A percentile compares a stretch with the other conserved stretches of the same genome.
These are phyloP conservation scores for Cephus sareptanus DNA, from an alignment of 2,888 invertebrate species.

Conservation along the genomic window DNA sequence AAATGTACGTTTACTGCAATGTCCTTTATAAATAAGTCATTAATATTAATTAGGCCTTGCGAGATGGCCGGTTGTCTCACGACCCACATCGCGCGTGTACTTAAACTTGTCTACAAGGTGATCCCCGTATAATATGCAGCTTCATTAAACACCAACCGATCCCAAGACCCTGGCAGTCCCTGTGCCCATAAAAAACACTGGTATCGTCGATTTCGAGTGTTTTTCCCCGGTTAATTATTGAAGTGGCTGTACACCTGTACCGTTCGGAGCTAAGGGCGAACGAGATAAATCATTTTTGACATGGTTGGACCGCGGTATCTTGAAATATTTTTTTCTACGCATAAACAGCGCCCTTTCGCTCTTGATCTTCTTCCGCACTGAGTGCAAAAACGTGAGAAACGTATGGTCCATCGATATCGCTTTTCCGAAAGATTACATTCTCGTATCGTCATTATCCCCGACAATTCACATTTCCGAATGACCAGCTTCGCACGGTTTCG, in stretches of 20 bases:
- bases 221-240: background rate
- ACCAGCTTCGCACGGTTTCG: no score
- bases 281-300: background rate
- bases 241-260: background rate
- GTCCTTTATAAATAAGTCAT: conserved; percentile 28
- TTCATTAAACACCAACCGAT: conserved; percentile 16
- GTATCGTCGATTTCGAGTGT: background rate
- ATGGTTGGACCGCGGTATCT: background rate
- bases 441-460: no score
- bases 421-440: no score
- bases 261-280: background rate
- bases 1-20: conserved; percentile 38
- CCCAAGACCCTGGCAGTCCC: background rate
- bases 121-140: conserved; percentile 20
- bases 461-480: no score
- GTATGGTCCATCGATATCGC: background rate
- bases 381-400: background rate
- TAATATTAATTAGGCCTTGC: background rate
- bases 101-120: conserved; percentile 22
- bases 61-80: background rate
- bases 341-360: background rate
- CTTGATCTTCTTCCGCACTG: no score
- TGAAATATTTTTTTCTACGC: background rate
- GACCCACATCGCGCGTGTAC: conserved; percentile 10
- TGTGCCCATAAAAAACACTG: background rate